Conservation (phyloP, 1,140 invertebrate species). For the Vollenhovia emeryi region DNA sequence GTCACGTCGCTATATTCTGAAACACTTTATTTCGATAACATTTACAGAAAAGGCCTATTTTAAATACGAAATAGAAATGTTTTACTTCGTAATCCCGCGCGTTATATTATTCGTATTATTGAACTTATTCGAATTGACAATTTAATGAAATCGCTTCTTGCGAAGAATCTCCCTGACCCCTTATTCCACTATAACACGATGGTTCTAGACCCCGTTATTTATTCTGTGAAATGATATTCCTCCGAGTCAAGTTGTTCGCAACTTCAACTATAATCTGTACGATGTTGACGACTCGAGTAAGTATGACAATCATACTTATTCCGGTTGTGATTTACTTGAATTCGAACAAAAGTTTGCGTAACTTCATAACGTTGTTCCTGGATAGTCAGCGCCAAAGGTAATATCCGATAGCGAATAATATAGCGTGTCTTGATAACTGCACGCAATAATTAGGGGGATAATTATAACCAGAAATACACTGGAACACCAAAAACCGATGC, state of each 20-base stretch:
- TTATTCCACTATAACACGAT: neutral
- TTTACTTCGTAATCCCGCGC: neutral
- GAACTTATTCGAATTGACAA: neutral
- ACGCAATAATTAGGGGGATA: neutral
- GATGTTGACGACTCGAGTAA: slow-evolving; percentile 20
- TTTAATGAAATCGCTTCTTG: neutral
- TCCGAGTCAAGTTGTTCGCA: slow-evolving; percentile 14
- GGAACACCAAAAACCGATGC: neutral
- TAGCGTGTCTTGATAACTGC: neutral
- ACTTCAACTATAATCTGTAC: slow-evolving; percentile 29
- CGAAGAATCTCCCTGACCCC: neutral
- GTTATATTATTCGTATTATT: neutral
- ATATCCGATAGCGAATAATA: neutral
- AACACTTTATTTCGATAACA: neutral
- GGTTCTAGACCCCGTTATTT: slow-evolving; percentile 17
- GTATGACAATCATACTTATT: slow-evolving; percentile 1
- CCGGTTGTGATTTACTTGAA: slow-evolving; percentile 22
- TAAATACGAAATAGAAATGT: neutral
- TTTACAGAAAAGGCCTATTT: neutral
- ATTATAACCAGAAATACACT: neutral
- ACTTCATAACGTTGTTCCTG: neutral
- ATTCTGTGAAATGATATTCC: neutral
- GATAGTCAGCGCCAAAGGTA: neutral
- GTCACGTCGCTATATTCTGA: neutral
- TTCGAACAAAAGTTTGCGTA: neutral